Evolutionary conservation across 2,797 vertebrate species (phyloP).

Genomic region (Gallirallus australis): DNA sequence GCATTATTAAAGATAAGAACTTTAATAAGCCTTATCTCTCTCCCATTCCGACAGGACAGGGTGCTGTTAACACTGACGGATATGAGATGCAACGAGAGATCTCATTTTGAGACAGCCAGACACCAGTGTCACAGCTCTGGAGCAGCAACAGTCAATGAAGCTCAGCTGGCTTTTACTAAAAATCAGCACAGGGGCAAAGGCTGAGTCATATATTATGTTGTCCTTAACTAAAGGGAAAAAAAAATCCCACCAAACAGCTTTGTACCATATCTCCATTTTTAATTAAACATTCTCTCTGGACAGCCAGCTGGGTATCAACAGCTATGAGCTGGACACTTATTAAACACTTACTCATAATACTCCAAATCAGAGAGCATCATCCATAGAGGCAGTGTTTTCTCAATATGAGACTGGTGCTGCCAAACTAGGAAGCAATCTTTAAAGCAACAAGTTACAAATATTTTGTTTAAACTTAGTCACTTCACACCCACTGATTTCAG

Average conservation of each 20-base stretch:
- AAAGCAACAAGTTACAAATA: neutral
- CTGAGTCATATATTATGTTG: neutral
- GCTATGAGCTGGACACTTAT: neutral
- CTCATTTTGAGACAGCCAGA: slow-evolving; percentile 68
- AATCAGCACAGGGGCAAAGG: slow-evolving; percentile 8
- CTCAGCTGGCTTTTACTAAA: slow-evolving; percentile 31
- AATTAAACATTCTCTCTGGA: slow-evolving; percentile 29
- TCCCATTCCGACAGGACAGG: slow-evolving; percentile 69
- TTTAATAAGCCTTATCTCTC: slow-evolving; percentile 91
- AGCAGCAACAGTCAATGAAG: slow-evolving; percentile 54
- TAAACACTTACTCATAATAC: neutral
- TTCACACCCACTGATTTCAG: neutral
- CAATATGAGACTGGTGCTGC: neutral
- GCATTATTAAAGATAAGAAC: slow-evolving; percentile 91
- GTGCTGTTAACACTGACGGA: slow-evolving; percentile 69
- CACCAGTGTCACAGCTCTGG: slow-evolving; percentile 29
- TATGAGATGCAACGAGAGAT: slow-evolving; percentile 81
- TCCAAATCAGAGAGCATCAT: neutral
- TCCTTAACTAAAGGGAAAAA: neutral
- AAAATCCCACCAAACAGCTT: neutral
- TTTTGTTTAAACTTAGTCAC: neutral
- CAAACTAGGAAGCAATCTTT: neutral
- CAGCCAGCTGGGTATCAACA: neutral
- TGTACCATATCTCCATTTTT: neutral
- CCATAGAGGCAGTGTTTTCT: neutral